Percentiles rank a stretch among this genome's conserved stretches.
Conservation (phyloP, 2,888 invertebrate species). For the Stenotaenia linearis region DNA sequence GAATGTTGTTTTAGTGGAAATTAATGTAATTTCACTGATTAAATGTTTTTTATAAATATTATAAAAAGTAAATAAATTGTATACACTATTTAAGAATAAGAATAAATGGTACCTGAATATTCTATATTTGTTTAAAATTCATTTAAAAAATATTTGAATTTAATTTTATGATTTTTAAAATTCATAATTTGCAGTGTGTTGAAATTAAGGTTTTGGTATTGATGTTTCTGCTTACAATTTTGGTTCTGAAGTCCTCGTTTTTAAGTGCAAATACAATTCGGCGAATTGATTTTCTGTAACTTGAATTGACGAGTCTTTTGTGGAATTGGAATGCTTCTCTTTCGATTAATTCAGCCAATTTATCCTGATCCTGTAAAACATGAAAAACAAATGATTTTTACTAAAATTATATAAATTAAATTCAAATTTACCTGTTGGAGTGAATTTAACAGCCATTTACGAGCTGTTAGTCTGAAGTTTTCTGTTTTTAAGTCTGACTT, state of each 20-base stretch:
- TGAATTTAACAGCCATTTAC: not conserved
- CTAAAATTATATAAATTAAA: not conserved
- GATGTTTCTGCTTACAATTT: not conserved
- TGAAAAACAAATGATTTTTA: too few species aligned
- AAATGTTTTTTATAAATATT: not conserved
- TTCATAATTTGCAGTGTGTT: not conserved
- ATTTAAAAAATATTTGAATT: too few species aligned
- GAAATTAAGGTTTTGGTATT: not conserved
- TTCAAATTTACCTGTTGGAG: not conserved
- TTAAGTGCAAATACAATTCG: not conserved
- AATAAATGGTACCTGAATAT: not conserved
- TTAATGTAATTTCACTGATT: not conserved
- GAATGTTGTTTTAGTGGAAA: too few species aligned
- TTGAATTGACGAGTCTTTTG: not conserved
- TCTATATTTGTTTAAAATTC: too few species aligned
- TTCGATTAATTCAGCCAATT: not conserved
- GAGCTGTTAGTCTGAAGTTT: not conserved
- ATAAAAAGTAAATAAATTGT: slow-evolving; percentile 39
- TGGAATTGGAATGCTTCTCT: not conserved
- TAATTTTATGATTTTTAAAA: too few species aligned
- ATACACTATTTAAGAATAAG: not conserved
- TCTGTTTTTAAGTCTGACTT: slow-evolving; percentile 3
- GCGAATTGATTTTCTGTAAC: not conserved
- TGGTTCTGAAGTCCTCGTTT: not conserved
- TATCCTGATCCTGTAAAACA: not conserved